phyloP scores from a whole-genome alignment of 2,888 invertebrate species.

The Lysandra bellargus region DNA sequence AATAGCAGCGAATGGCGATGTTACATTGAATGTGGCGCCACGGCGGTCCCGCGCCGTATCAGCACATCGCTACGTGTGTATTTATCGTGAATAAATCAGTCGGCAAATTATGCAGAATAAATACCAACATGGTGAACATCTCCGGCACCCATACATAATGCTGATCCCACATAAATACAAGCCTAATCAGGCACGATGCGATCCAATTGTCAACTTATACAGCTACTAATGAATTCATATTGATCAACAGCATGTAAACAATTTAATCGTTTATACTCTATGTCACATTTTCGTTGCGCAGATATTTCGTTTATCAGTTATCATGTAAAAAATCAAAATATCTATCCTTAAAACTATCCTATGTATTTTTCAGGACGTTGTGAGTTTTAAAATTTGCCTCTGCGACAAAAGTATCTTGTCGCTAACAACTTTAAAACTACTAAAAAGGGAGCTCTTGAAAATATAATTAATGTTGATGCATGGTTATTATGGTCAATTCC shows the following conservation, averaged over 20 bases:
- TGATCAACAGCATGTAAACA: neutral
- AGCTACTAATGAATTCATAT: neutral
- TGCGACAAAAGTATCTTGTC: too few species aligned
- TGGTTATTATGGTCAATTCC: too few species aligned
- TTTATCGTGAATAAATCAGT: slow-evolving; percentile 58
- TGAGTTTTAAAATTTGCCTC: too few species aligned
- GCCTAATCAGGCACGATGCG: slow-evolving; percentile 18
- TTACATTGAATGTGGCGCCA: slow-evolving; percentile 37
- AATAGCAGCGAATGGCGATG: neutral
- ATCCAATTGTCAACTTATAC: neutral
- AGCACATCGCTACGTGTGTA: slow-evolving; percentile 55
- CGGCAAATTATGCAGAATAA: slow-evolving; percentile 37
- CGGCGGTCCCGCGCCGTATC: slow-evolving; percentile 46
- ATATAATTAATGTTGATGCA: too few species aligned
- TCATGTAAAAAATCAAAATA: too few species aligned
- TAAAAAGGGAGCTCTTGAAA: too few species aligned
- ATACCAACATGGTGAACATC: slow-evolving; percentile 26
- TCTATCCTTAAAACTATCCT: too few species aligned
- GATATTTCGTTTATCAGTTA: too few species aligned
- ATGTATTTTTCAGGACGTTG: too few species aligned
- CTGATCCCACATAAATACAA: slow-evolving; percentile 26
- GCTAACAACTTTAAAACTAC: too few species aligned
- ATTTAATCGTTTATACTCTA: neutral
- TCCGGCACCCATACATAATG: slow-evolving; percentile 27
- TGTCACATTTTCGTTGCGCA: too few species aligned